Evolutionary conservation across 2,113 vertebrate species (phyloP).

Genomic region (Strigops habroptila): DNA sequence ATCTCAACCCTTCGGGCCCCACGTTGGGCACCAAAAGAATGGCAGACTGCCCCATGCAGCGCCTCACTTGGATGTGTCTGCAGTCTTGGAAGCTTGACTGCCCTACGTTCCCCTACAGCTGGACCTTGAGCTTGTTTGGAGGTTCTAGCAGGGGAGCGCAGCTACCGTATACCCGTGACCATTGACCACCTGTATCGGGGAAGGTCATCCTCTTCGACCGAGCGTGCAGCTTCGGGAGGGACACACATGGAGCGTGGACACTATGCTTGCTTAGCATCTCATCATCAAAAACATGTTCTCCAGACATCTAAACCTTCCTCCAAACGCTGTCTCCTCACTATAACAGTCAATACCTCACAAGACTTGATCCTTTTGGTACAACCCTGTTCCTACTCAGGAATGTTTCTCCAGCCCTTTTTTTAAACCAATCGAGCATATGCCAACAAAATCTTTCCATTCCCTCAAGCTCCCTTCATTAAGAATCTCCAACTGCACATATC

Average conservation of each 20-base stretch:
- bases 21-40: no score
- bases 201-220: no score
- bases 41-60: constrained; percentile 75
- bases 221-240: no score
- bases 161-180: constrained; percentile 94
- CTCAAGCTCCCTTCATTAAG: not conserved
- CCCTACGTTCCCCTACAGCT: constrained; percentile 98
- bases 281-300: not conserved
- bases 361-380: not conserved
- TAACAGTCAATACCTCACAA: accelerated
- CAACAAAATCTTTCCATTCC: no score
- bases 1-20: no score
- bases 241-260: no score
- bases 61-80: constrained; percentile 99
- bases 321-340: not conserved
- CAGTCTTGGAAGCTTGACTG: constrained; percentile 98
- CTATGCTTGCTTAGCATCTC: not conserved
- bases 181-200: no score
- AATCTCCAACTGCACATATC: not conserved
- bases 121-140: constrained; percentile 99
- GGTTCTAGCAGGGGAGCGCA: constrained; percentile 99
- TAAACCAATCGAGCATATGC: not conserved
- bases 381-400: not conserved
- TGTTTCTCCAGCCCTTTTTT: not conserved
- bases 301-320: not conserved